phyloP scores from a whole-genome alignment of 2,113 vertebrate species.

The Odobenus rosmarus region DNA sequence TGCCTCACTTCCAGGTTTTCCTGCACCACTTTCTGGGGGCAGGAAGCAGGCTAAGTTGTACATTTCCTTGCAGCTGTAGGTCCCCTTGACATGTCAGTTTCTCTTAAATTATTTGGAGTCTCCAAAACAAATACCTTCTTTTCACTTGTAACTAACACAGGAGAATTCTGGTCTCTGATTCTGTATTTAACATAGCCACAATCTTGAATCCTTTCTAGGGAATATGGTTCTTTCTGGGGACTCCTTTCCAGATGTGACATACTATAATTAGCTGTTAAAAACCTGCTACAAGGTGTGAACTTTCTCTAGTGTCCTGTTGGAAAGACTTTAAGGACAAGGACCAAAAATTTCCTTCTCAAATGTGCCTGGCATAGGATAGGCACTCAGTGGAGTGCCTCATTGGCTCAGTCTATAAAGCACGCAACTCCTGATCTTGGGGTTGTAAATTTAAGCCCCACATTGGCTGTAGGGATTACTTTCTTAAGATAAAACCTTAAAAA shows the following conservation, averaged over 20 bases:
- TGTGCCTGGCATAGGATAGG: neutral
- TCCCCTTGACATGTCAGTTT: neutral
- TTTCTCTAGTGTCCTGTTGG: slow-evolving; percentile 9
- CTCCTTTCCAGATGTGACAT: neutral
- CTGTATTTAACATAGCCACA: neutral
- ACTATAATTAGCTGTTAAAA: slow-evolving; percentile 50
- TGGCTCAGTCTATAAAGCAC: neutral
- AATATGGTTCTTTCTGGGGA: slow-evolving; percentile 12
- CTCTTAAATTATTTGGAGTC: slow-evolving; percentile 40
- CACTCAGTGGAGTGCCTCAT: accelerated
- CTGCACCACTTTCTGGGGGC: slow-evolving; percentile 9
- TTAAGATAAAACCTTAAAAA: neutral
- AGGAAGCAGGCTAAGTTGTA: slow-evolving; percentile 48
- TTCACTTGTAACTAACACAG: neutral
- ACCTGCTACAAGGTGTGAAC: neutral
- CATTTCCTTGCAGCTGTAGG: slow-evolving; percentile 46
- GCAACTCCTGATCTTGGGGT: neutral
- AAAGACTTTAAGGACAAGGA: neutral
- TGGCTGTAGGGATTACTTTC: neutral
- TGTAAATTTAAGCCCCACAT: neutral
- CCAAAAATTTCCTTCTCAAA: neutral
- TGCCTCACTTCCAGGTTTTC: slow-evolving; percentile 64
- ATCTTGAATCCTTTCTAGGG: neutral
- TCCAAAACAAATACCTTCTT: neutral
- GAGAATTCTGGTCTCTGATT: neutral